Percentiles rank a stretch among this genome's conserved stretches.
Evolutionary conservation across 92 coral and sea anemone genomes (phyloP).

Genomic region (Parazoanthus darwini): DNA sequence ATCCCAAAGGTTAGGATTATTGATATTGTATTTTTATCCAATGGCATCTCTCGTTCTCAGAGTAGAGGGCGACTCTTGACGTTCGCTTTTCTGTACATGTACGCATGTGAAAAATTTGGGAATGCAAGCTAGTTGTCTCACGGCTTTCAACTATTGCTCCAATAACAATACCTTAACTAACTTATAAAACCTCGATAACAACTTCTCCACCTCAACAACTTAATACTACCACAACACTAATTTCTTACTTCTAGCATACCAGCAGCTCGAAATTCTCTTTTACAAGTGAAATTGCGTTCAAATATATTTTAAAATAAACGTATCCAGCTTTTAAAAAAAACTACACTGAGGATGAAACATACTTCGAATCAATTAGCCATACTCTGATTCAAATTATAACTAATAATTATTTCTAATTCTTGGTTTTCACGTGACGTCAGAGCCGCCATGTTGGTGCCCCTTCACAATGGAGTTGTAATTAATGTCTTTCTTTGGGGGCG

Average conservation of each 20-base stretch:
- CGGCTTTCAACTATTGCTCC: not conserved
- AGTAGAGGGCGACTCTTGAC: not conserved
- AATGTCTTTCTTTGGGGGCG: too few species aligned
- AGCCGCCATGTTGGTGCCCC: too few species aligned
- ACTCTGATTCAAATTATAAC: too few species aligned
- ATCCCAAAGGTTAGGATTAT: too few species aligned
- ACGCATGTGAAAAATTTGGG: not conserved
- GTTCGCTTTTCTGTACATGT: not conserved
- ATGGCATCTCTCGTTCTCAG: too few species aligned
- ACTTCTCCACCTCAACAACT: not conserved
- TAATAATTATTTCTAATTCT: too few species aligned
- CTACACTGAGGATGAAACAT: not conserved
- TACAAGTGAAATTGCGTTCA: not conserved
- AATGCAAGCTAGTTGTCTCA: not conserved
- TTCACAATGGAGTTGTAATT: too few species aligned
- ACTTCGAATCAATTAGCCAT: not conserved
- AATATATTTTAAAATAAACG: not conserved
- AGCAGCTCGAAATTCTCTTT: not conserved
- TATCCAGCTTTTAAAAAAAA: not conserved
- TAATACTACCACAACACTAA: not conserved
- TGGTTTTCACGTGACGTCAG: too few species aligned
- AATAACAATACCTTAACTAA: not conserved
- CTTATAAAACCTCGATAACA: slow-evolving; percentile 7
- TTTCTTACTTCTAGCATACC: not conserved
- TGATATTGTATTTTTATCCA: too few species aligned